Percentiles rank a stretch among this genome's conserved stretches.
Evolutionary conservation across 2,797 vertebrate genomes (phyloP).

Genomic region (Mallotus villosus): DNA sequence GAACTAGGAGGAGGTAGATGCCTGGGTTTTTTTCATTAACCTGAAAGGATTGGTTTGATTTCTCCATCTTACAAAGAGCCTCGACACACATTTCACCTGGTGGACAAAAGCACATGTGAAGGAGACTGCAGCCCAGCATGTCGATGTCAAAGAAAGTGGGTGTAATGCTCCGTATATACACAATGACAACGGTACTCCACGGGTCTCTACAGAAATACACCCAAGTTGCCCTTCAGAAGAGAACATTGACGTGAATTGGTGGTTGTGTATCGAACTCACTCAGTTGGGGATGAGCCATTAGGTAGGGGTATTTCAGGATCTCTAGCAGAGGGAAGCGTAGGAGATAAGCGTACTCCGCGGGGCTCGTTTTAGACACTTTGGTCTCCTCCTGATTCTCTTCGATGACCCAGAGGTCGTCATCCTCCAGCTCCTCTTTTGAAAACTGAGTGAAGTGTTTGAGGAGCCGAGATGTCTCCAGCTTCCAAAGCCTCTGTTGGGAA

Average conservation of each 20-base stretch:
- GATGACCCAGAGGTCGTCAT: conserved; percentile 76
- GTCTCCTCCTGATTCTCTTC: conserved; percentile 69
- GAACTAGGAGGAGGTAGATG: conserved; percentile 83
- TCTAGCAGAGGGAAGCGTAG: conserved; percentile 78
- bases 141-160: too few relatives aligned
- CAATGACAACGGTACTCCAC: background rate
- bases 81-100: conserved; percentile 79
- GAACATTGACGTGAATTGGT: background rate
- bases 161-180: too few relatives aligned
- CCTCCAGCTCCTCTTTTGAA: conserved; percentile 61
- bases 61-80: conserved; percentile 79
- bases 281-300: conserved; percentile 73
- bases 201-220: background rate
- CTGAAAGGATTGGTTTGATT: conserved; percentile 69
- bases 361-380: conserved; percentile 57
- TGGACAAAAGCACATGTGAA: background rate
- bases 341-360: conserved; percentile 74
- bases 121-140: background rate
- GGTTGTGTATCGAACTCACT: conserved; percentile 66
- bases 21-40: conserved; percentile 81
- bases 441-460: conserved; percentile 68
- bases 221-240: background rate
- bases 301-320: conserved; percentile 81
- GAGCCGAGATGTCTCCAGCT: conserved; percentile 78
- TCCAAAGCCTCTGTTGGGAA: conserved; percentile 66